Evolutionary conservation across 2,113 vertebrate species (phyloP).

Genomic region (Propithecus coquereli): DNA sequence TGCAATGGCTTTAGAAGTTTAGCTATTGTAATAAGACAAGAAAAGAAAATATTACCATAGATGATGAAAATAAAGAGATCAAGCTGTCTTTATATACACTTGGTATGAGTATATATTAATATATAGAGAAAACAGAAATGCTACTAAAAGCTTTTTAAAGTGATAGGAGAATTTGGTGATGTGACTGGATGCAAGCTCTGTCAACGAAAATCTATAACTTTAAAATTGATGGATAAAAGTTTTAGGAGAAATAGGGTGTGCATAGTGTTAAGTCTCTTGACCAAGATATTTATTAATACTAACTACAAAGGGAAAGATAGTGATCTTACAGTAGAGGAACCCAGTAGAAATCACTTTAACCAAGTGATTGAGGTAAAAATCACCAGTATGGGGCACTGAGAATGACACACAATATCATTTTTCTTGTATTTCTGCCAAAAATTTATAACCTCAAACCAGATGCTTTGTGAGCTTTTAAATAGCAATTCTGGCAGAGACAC

Average conservation of each 20-base stretch:
- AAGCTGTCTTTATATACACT: neutral
- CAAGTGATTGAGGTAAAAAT: neutral
- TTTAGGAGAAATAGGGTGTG: neutral
- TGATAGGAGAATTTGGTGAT: neutral
- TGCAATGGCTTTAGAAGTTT: neutral
- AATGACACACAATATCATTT: neutral
- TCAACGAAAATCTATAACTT: neutral
- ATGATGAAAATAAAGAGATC: neutral
- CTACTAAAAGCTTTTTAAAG: neutral
- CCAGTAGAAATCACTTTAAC: neutral
- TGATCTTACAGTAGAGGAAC: neutral
- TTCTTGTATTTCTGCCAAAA: neutral
- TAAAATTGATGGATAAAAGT: neutral
- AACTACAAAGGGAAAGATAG: neutral
- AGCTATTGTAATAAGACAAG: slow-evolving; percentile 30
- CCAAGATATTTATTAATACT: neutral
- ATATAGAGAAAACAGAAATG: neutral
- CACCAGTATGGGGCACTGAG: neutral
- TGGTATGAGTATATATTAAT: neutral
- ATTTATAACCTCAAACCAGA: neutral
- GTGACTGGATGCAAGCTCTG: neutral
- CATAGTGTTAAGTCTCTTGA: neutral
- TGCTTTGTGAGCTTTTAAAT: neutral
- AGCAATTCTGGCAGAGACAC: neutral
- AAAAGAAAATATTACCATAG: slow-evolving; percentile 5